phyloP scores from a whole-genome alignment of 1,140 invertebrate genomes.

The Halictus rubicundus region DNA sequence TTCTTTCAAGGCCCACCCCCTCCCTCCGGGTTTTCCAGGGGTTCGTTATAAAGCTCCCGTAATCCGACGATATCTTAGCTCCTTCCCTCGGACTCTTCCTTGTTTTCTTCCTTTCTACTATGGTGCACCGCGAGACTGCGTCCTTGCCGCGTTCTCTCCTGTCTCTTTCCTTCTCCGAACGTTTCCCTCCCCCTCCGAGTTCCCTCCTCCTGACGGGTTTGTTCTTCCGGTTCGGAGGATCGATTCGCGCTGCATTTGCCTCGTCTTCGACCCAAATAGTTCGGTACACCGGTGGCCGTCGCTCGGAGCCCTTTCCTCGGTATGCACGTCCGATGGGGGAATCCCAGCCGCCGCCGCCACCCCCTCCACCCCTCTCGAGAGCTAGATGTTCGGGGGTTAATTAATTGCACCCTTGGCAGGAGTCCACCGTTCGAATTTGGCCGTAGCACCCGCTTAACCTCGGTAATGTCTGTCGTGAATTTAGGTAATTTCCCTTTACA shows the following conservation, averaged over 20 bases:
- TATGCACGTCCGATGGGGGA: conserved; percentile 24
- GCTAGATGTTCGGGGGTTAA: conserved; percentile 44
- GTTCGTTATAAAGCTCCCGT: conserved; percentile 37
- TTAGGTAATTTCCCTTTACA: conserved; percentile 48
- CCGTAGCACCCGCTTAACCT: conserved; percentile 57
- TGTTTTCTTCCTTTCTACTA: neutral
- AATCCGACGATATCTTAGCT: conserved; percentile 50
- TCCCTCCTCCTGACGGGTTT: neutral
- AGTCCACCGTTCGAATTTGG: conserved; percentile 61
- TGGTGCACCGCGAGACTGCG: no score
- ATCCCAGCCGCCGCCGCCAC: neutral
- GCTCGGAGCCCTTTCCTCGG: conserved; percentile 28
- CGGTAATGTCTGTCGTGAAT: conserved; percentile 58
- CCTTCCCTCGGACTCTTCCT: neutral
- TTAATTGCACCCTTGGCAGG: conserved; percentile 65
- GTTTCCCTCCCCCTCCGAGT: neutral
- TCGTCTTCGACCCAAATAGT: conserved; percentile 49
- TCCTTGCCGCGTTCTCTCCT: no score
- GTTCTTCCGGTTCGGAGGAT: conserved; percentile 29
- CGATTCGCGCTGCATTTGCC: conserved; percentile 38
- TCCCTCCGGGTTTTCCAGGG: no score
- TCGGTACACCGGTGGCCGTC: conserved; percentile 16
- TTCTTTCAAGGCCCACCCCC: conserved; percentile 10
- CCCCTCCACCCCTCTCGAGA: no score
- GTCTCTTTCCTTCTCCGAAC: neutral